Base-by-base conservation (phyloP, 1,140 invertebrate species). In the Meloidogyne floridensis region DNA sequence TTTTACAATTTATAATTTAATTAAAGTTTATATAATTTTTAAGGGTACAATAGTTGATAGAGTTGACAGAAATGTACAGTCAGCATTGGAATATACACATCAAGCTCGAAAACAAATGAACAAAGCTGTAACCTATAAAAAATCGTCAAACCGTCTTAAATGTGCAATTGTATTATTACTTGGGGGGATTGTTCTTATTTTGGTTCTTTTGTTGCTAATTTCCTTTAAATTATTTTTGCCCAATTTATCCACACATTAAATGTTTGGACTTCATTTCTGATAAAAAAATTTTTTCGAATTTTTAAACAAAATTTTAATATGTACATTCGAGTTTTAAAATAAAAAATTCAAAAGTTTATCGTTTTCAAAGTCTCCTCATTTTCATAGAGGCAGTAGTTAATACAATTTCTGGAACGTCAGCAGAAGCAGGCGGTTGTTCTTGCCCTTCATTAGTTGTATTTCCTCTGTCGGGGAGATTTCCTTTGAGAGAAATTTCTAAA, bases 351-450 rank as follows among this genome's bases (percentile, higher is more conserved):
- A 32, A 32, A 32, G 1, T 32, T 32, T 32, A 32, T 32, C 51
- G 43, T 43, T 79, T 53, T 32, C 32, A 79, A 18, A 79, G 77
- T n/a, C 56, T 65, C 5, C 72, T 69, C 43, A 71, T 79, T 79
- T 53, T 79, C 77, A 71, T 20, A 43, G 77, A 79, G 18, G 77
- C 77, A 53, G 59, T 79, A 42, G 65, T 79, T 13, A 79, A 51
- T 47, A 79, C 77, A 79, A 79, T 79, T 71, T 71, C 51, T n/a
- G 77, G 77, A 47, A 65, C 10, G 15, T 65, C 59, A 65, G 59
- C 7, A 13, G 59, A 65, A 13, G 11, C 56, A 15, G 56, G 15
- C 0, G 42, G 11, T 10, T 47, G 32, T 32, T 32, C 32, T 32
- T 32, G 54, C n/a, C 59, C 77, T 51, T 72, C 77, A 1, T 0